phyloP scores from a whole-genome alignment of 1,140 invertebrate species.

The Lerema accius region DNA sequence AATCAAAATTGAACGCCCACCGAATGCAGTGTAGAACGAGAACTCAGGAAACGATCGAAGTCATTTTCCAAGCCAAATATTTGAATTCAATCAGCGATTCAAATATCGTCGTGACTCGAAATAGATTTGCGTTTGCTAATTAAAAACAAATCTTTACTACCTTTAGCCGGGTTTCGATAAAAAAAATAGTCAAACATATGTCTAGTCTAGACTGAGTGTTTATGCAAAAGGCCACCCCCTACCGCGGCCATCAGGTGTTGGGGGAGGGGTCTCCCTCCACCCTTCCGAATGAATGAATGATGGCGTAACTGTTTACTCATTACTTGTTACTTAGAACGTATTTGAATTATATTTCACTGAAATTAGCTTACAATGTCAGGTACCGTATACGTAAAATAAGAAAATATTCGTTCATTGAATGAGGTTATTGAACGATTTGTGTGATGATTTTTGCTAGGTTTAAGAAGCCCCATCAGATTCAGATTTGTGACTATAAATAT shows the following conservation, averaged over 20 bases:
- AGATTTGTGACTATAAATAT: no score
- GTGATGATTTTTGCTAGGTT: no score
- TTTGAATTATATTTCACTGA: constrained; percentile 20
- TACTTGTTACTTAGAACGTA: constrained; percentile 39
- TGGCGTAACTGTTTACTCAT: constrained; percentile 37
- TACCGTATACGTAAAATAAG: no score
- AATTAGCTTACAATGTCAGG: constrained; percentile 5
- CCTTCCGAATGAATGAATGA: constrained; percentile 49
- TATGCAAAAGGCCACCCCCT: constrained; percentile 10
- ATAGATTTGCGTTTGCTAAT: constrained; percentile 16
- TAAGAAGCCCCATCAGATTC: no score
- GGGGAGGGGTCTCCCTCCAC: no score
- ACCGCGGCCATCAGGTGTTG: no score
- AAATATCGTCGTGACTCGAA: background rate
- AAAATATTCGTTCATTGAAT: no score
- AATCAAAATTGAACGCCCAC: no score
- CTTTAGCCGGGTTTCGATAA: constrained; percentile 9
- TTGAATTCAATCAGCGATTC: constrained; percentile 23
- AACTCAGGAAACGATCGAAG: constrained; percentile 3
- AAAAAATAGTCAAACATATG: constrained; percentile 21
- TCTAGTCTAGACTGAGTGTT: constrained; percentile 2
- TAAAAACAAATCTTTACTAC: constrained; percentile 21
- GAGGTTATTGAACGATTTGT: no score
- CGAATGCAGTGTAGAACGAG: background rate
- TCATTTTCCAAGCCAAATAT: constrained; percentile 13